Evolutionary conservation across 2,113 vertebrate genomes (phyloP), one percentile per base, ranked within the genome.

Genomic region (Variabilichromis moorii): DNA sequence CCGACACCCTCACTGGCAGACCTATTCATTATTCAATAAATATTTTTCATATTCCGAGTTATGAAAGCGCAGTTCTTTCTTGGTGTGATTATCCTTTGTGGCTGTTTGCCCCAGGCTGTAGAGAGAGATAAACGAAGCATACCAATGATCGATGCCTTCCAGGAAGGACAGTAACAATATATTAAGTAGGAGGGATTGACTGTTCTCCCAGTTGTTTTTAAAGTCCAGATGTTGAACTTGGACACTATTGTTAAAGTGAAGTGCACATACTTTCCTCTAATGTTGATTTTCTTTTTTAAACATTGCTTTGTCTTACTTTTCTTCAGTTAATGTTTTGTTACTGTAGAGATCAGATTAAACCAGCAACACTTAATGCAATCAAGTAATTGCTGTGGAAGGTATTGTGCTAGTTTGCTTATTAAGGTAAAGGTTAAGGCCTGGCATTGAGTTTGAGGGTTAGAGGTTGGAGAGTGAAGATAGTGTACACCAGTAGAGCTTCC

Each of bases 1-100:
- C 50, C 63, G 86, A 78, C 71, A 26, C 14, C 19, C 88, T 89
- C 51, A 33, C 86, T n/a, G 14, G 10, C 33, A 45, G 78, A 92
- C 54, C 3, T 86, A 81, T 89, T 91, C 84, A 91, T 95, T 95
- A 94, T 93, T 95, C 90, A 95, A 93, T 92, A 92, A 92, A 92
- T 83, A 90, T 71, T 89, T 88, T 86, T 54, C 89, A 86, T 94
- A 87, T 90, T 86, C 68, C 26, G 7, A n/a, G 82, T 89, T 93
- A 92, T 93, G 89, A 91, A 89, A 88, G 90, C 61, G 53, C 35
- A 81, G 26, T 40, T 85, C 79, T 85, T 84, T 81, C 40, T 54
- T 31, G 79, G 47, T 90, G 85, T 83, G 92, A 89, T 92, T 84
- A 83, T 89, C 55, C 35, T 86, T 42, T 84, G 91, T 87, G 83